These are phyloP conservation scores for Hoplodrina ambigua DNA, from an alignment of 2,888 invertebrate species.

Conservation along the genomic window DNA sequence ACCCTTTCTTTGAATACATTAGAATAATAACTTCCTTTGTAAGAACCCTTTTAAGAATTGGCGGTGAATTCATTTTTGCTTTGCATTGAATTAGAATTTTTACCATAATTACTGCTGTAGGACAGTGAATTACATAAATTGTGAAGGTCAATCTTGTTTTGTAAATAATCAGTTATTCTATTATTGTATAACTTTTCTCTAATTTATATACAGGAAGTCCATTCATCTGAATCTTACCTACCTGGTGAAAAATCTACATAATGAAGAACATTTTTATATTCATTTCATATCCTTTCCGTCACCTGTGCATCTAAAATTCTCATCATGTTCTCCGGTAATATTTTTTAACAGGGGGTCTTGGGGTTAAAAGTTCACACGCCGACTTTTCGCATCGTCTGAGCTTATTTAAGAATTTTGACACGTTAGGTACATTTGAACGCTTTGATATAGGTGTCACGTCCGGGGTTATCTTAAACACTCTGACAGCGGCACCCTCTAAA, in stretches of 20 bases:
- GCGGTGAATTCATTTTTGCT: constrained; percentile 9
- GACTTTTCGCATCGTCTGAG: constrained; percentile 57
- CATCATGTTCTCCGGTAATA: constrained; percentile 50
- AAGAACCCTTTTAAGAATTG: constrained; percentile 17
- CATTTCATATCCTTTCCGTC: constrained; percentile 9
- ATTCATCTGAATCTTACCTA: background rate
- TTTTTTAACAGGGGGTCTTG: constrained; percentile 50
- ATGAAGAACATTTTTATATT: constrained; percentile 16
- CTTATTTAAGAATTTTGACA: constrained; percentile 70
- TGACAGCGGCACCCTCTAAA: constrained; percentile 77
- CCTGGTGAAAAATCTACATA: constrained; percentile 8
- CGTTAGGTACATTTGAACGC: constrained; percentile 70
- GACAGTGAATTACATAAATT: background rate
- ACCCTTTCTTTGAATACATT: constrained; percentile 24
- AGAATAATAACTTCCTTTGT: constrained; percentile 43
- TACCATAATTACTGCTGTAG: constrained; percentile 7
- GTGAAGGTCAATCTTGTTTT: background rate
- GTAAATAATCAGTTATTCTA: constrained; percentile 1
- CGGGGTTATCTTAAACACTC: constrained; percentile 78
- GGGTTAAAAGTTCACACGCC: constrained; percentile 55
- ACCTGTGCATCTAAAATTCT: constrained; percentile 40
- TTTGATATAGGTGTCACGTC: constrained; percentile 80
- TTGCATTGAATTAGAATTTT: constrained; percentile 9
- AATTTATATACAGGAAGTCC: background rate
- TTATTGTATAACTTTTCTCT: background rate